Base-by-base conservation (phyloP, 2,888 invertebrate genomes). In the Cheilosia grossa region DNA sequence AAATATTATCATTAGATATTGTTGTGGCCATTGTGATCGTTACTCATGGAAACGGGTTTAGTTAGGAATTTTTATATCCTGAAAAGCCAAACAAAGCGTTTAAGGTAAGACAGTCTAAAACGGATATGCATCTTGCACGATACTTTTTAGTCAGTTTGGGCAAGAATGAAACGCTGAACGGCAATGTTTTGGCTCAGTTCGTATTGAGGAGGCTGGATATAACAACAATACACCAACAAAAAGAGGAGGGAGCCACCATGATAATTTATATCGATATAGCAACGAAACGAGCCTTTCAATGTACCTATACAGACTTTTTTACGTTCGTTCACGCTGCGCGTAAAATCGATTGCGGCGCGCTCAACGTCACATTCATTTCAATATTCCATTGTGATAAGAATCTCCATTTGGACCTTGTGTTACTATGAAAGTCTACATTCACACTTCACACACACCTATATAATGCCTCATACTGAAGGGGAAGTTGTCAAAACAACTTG, bases 331-430 rank as follows among this genome's bases (percentile, higher is more conserved):
- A 77, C 67, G 74, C 72, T 86, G 81, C 82, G 86, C 86, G 86
- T 86, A 86, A 86, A 86, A 86, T 86, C 86, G 86, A 86, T 86
- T 77, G 81, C 70, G 81, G 85, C 72, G 75, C 77, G 77, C 77
- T 86, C 86, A 82, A 86, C 78, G 69, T 73, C 73, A 82, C 86
- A 86, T 86, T 86, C 86, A 86, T 86, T 86, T 82, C 69, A 77
- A 82, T 27, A 27, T 82, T 75, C 86, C 86, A 86, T 82, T 86
- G 82, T 82, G 86, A 86, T 86, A 86, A 82, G 86, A 47, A 86
- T 86, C 82, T 78, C 78, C 54, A 21, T 86, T 85, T 64, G 59
- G 51, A 58, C 59, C 59, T 70, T 69, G 82, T 79, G 72, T 77
- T 85, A 85, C 75, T 77, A 81, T 81, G 59, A 66, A 64, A 70